Base-by-base conservation (phyloP, 2,888 invertebrate species). In the Nycteola revayana region DNA sequence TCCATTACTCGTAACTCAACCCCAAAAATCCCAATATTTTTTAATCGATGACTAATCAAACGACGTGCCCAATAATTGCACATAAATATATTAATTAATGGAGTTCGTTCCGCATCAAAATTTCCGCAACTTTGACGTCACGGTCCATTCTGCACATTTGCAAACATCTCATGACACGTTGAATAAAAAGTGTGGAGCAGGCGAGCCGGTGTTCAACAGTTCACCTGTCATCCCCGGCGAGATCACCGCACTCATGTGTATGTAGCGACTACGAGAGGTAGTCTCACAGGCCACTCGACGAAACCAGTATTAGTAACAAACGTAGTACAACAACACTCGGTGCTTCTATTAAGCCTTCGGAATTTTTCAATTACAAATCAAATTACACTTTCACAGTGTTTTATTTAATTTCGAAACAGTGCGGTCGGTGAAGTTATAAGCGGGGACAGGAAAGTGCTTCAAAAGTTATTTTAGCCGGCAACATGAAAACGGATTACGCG, bases 401-500 rank as follows among this genome's bases (percentile, higher is more conserved):
- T 60, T 55, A 56, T 66, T 58, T 58, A 46, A 61, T 64, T 60
- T 66, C 64, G 71, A 67, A 77, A 78, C 42, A 51, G 71, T 77
- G 77, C 72, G 75, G 74, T 75, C 61, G 62, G 73, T 69, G 59
- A 43, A 56, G 52, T 56, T 59, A 65, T 59, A 63, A 62, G 55
- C 58, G 60, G 58, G 60, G 58, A 61, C 61, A 66, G 46, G 28
- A 49, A 49, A 66, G 58, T 54, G 67, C 50, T 72, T 69, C 66
- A 76, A 74, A 81, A 83, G 82, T 85, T 57, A 62, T 48, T 54
- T 58, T 49, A 60, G 49, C 36, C 67, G 59, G 11, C 59, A 75
- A 71, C 64, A 88, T 88, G 88, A 88, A 88, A 80, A 83, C 88
- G 84, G 88, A 88, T 85, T 88, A 88, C 77, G 85, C 87, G 47